phyloP scores from a whole-genome alignment of 2,888 invertebrate genomes.

The Zaprionus bogoriensis region DNA sequence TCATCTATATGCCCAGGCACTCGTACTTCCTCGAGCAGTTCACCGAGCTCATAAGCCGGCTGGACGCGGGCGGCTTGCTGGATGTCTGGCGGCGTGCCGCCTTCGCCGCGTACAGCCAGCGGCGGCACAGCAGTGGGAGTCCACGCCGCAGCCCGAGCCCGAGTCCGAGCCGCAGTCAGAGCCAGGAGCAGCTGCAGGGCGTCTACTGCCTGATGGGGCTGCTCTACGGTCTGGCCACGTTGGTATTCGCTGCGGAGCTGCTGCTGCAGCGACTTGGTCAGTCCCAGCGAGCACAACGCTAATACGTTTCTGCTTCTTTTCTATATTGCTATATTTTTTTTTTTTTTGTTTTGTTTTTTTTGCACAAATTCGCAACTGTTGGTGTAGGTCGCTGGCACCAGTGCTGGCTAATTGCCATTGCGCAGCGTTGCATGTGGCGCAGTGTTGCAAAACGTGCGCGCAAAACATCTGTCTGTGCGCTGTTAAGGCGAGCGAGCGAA shows the following conservation, averaged over 20 bases:
- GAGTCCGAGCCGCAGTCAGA: constrained; percentile 7
- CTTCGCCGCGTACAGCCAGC: constrained; percentile 21
- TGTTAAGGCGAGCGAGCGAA: neutral
- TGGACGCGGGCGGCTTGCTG: constrained; percentile 59
- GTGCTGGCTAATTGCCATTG: neutral
- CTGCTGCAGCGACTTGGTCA: neutral
- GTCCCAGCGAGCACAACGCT: too few relatives aligned
- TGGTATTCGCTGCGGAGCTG: constrained; percentile 18
- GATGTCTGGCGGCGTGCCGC: constrained; percentile 45
- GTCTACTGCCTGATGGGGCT: constrained; percentile 36
- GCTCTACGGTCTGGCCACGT: constrained; percentile 33
- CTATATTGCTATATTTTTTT: too few relatives aligned
- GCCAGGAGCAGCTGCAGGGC: constrained; percentile 31
- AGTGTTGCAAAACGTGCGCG: constrained; percentile 12
- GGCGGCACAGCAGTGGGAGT: neutral
- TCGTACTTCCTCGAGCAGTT: constrained; percentile 62
- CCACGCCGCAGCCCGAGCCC: neutral
- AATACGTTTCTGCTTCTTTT: too few relatives aligned
- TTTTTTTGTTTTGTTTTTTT: too few relatives aligned
- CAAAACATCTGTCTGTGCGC: neutral
- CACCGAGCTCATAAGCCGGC: constrained; percentile 33
- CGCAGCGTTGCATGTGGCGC: neutral
- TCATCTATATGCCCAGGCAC: constrained; percentile 69
- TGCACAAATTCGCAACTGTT: neutral
- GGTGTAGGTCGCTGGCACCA: neutral